These are phyloP conservation scores for Lepidochitona cinerea DNA, from an alignment of 2,888 invertebrate genomes.

Conservation along the genomic window DNA sequence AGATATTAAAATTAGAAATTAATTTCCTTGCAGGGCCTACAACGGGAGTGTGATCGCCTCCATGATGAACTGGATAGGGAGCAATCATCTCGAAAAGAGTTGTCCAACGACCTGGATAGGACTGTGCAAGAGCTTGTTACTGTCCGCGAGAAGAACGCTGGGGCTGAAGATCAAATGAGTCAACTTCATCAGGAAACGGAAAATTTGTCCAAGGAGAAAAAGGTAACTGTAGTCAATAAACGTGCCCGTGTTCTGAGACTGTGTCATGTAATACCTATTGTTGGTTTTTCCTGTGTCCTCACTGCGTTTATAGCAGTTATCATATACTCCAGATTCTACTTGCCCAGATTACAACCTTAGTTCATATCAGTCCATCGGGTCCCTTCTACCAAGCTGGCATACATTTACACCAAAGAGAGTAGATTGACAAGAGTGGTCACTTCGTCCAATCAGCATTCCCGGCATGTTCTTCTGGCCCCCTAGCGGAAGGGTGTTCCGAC, in stretches of 20 bases:
- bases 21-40: slow-evolving; percentile 32
- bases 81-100: slow-evolving; percentile 27
- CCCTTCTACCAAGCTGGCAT: too few relatives aligned
- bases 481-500: too few relatives aligned
- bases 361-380: too few relatives aligned
- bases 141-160: slow-evolving; percentile 37
- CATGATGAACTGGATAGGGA: slow-evolving; percentile 40
- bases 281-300: background rate
- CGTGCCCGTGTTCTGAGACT: background rate
- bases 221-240: slow-evolving; percentile 32
- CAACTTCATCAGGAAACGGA: slow-evolving; percentile 38
- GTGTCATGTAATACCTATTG: too few relatives aligned
- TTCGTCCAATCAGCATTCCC: too few relatives aligned
- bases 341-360: too few relatives aligned
- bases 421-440: too few relatives aligned
- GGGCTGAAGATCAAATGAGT: slow-evolving; percentile 46
- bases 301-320: background rate
- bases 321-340: too few relatives aligned
- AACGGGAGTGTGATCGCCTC: slow-evolving; percentile 24
- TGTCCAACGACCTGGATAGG: slow-evolving; percentile 46
- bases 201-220: slow-evolving; percentile 33
- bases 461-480: too few relatives aligned
- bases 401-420: too few relatives aligned
- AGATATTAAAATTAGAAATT: too few relatives aligned
- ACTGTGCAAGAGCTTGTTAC: slow-evolving; percentile 45